phyloP scores from a whole-genome alignment of 1,140 invertebrate species.

The Phymorhynchus buccinoides region DNA sequence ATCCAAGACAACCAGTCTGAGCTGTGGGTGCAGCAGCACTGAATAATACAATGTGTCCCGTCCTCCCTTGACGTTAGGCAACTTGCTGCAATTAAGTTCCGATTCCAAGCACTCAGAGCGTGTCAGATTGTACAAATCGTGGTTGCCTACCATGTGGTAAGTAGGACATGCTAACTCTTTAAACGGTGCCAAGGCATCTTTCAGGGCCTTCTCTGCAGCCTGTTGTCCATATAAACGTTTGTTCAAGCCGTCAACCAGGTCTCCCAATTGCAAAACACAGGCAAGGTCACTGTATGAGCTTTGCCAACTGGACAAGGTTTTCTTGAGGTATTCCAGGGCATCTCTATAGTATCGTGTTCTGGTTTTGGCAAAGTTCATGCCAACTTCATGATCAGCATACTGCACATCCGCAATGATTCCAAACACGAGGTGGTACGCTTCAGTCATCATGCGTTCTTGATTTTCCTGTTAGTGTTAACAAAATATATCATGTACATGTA shows the following conservation, averaged over 20 bases:
- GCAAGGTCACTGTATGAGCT: conserved; percentile 46
- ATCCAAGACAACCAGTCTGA: conserved; percentile 69
- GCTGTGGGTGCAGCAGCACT: conserved; percentile 52
- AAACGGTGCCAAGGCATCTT: conserved; percentile 50
- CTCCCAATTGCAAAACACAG: conserved; percentile 72
- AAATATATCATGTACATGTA: too few species aligned
- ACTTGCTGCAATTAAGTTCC: conserved; percentile 44
- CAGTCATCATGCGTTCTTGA: neutral
- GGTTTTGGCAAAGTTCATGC: conserved; percentile 64
- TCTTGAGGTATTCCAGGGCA: conserved; percentile 62
- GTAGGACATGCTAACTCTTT: conserved; percentile 53
- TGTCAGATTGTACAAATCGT: conserved; percentile 73
- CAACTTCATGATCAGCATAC: conserved; percentile 71
- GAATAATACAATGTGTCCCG: conserved; percentile 62
- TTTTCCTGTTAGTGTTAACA: too few species aligned
- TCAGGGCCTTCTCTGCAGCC: conserved; percentile 36
- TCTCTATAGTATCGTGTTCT: conserved; percentile 66
- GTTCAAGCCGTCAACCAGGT: conserved; percentile 72
- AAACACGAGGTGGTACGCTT: conserved; percentile 54
- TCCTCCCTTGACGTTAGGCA: conserved; percentile 26
- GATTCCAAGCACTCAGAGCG: conserved; percentile 53
- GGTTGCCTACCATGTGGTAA: conserved; percentile 72
- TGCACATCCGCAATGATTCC: conserved; percentile 73
- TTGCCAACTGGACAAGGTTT: conserved; percentile 68
- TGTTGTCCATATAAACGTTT: conserved; percentile 10